These are phyloP conservation scores for Polypterus senegalus DNA, from an alignment of 2,113 vertebrate species.

Conservation along the genomic window DNA sequence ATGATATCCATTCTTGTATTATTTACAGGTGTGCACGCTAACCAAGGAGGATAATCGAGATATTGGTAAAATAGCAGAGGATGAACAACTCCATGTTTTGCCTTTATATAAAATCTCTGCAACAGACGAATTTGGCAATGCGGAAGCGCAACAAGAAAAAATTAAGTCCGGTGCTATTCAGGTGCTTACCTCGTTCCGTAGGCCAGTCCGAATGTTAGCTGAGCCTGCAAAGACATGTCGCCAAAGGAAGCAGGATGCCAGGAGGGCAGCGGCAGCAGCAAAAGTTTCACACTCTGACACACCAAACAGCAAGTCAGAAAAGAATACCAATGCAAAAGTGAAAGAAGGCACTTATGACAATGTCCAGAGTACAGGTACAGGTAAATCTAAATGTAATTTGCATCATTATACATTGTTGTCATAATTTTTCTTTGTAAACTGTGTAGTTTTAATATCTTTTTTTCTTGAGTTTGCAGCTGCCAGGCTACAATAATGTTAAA, in stretches of 20 bases:
- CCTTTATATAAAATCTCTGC: slow-evolving; percentile 80
- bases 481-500: no score
- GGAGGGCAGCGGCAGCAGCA: slow-evolving; percentile 71
- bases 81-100: slow-evolving; percentile 92
- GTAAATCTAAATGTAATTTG: no score
- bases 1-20: neutral
- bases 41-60: slow-evolving; percentile 89
- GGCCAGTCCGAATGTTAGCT: slow-evolving; percentile 82
- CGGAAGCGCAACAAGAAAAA: slow-evolving; percentile 80
- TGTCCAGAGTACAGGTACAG: slow-evolving; percentile 2
- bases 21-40: slow-evolving; percentile 78
- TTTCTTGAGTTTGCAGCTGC: no score
- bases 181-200: slow-evolving; percentile 77
- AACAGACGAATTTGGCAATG: slow-evolving; percentile 85
- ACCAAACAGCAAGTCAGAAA: slow-evolving; percentile 62
- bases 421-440: no score
- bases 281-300: slow-evolving; percentile 66
- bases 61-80: slow-evolving; percentile 72
- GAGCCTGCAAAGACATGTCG: slow-evolving; percentile 85
- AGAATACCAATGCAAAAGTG: slow-evolving; percentile 54
- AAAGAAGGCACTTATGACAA: slow-evolving; percentile 58
- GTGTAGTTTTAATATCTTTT: no score
- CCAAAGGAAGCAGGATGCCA: slow-evolving; percentile 84
- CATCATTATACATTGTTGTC: no score
- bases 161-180: slow-evolving; percentile 78